A percentile compares a stretch with the other conserved stretches of the same genome.
phyloP scores from a whole-genome alignment of 2,113 vertebrate genomes.

The Otis tarda region DNA sequence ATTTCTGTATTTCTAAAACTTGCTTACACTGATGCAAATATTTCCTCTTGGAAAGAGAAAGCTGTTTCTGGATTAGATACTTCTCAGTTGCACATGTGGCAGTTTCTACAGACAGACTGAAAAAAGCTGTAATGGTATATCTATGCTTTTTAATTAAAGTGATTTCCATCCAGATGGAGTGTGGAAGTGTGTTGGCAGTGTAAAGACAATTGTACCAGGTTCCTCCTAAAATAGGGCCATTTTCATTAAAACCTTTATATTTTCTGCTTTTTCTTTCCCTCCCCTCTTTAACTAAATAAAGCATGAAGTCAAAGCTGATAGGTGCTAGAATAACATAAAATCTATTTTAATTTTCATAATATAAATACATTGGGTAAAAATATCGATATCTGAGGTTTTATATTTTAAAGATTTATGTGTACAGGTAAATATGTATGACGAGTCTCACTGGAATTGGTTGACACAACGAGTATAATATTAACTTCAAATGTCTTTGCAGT shows the following conservation, averaged over 20 bases:
- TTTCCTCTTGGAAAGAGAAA: slow-evolving; percentile 50
- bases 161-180: background rate
- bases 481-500: background rate
- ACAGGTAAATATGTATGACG: background rate
- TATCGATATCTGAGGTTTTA: background rate
- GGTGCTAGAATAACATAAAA: background rate
- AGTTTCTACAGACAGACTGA: slow-evolving; percentile 1
- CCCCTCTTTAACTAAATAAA: background rate
- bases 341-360: background rate
- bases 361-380: background rate
- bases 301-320: background rate
- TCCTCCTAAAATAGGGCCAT: background rate
- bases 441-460: background rate
- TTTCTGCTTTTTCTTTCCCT: background rate
- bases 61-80: background rate
- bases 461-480: background rate
- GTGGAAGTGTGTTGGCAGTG: background rate
- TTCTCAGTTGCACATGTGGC: slow-evolving; percentile 30
- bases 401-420: background rate
- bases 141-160: background rate
- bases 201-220: background rate
- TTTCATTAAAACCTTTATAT: background rate
- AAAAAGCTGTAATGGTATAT: background rate
- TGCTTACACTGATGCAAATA: background rate
- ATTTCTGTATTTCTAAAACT: background rate